Conservation (phyloP, 2,797 vertebrate genomes). For the Poeciliopsis infans region DNA sequence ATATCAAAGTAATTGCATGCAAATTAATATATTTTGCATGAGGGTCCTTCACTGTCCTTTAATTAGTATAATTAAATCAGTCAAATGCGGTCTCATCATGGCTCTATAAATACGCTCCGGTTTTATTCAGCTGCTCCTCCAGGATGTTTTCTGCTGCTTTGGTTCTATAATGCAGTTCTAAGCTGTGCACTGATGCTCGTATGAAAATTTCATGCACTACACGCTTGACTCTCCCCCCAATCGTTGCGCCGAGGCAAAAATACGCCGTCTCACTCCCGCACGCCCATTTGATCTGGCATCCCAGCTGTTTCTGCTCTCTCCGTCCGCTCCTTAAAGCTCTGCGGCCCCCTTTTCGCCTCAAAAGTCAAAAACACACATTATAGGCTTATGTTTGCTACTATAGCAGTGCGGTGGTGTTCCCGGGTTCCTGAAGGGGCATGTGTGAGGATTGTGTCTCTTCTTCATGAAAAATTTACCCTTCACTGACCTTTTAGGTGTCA, state of each 20-base stretch:
- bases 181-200: constrained; percentile 75
- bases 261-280: constrained; percentile 51
- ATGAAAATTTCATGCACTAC: constrained; percentile 81
- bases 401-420: constrained; percentile 7
- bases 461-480: constrained; percentile 65
- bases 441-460: constrained; percentile 43
- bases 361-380: constrained; percentile 38
- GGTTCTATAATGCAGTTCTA: constrained; percentile 77
- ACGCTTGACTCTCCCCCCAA: constrained; percentile 69
- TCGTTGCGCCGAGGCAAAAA: constrained; percentile 65
- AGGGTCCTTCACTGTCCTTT: constrained; percentile 60
- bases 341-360: constrained; percentile 9
- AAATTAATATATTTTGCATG: constrained; percentile 47
- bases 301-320: constrained; percentile 61
- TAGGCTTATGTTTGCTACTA: constrained; percentile 16
- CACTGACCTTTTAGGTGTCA: constrained; percentile 62
- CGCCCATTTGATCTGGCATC: constrained; percentile 63
- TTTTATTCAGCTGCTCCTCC: constrained; percentile 73
- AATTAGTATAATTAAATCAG: constrained; percentile 78
- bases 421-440: constrained; percentile 21
- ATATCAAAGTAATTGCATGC: constrained; percentile 29
- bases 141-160: constrained; percentile 83
- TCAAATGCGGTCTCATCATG: constrained; percentile 55
- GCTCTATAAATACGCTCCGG: constrained; percentile 74
- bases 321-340: constrained; percentile 44